Base-by-base conservation (phyloP, 2,797 vertebrate species). In the Pyrocephalus nanus region DNA sequence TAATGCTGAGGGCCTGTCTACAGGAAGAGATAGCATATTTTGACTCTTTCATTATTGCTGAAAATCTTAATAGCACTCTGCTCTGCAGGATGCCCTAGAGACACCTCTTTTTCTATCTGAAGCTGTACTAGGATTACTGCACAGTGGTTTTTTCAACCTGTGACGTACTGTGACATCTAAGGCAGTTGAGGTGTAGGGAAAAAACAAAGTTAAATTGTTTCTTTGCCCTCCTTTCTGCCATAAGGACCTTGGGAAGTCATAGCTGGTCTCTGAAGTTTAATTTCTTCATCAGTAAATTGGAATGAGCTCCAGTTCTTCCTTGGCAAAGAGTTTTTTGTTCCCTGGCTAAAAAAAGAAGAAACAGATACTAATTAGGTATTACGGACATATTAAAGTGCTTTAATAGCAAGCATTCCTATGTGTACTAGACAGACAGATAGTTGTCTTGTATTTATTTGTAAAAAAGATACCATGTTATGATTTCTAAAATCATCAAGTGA, bases 251-350 rank as follows among this genome's bases (percentile, higher is more conserved):
- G 73, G 87, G 91, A 95, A 94, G 95, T 87, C 48, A 23, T 78
- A 96, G 62, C 40, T 78, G 72, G 88, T 95, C 93, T 96, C 95
- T 88, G 74, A 94, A 91, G 93, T 81, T 91, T 89, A 94, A 96
- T 96, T 97, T 88, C 84, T 90, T 87, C 85, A 82, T 94, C 71
- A 83, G 54, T 55, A 96, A 96, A 90, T 94, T 92, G 66, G 69
- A 94, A 94, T 79, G 79, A 94, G 84, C 88, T 92, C 73, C 43
- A 86, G 25, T 78, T 67, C 64, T 95, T 94, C 38, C 67, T 92
- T 95, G 90, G 51, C 86, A 92, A 90, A 90, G 74, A 43, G 9
- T 10, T 82, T 62, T 95, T 89, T 73, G 62, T 80, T 96, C 95
- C 93, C 82, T 92, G 91, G 80, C 78, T 96, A 92, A 91, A 89